Base-by-base conservation (phyloP, 2,113 vertebrate genomes). In the Ptychochromis oligacanthus region DNA sequence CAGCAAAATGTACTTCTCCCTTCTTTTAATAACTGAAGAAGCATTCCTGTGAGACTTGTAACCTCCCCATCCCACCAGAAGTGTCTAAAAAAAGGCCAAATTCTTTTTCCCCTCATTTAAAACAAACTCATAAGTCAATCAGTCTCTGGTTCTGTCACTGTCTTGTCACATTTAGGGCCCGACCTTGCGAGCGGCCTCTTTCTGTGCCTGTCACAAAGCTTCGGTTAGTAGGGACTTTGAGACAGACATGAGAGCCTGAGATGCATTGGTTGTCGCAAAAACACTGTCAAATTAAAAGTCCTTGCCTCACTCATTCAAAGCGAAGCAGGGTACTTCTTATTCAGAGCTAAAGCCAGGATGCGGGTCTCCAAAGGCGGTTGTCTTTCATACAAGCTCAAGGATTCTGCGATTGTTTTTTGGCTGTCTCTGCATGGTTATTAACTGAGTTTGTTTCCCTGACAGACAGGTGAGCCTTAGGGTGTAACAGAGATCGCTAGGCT, bases 121-220 rank as follows among this genome's bases (percentile, higher is more conserved):
- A 93, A 90, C 86, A 88, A 91, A 90, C 82, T 83, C 62, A 76
- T 75, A 87, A 91, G 82, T 91, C 87, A 89, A 80, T 87, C 88
- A 40, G 60, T 86, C 83, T 82, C 57, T 18, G 85, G 10, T 81
- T 88, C 75, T 84, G 93, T 90, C 90, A 86, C 81, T 26, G 70
- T 67, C 79, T 90, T 88, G 88, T 92, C 88, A 90, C 60, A 86
- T 74, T 84, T 49, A 70, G 57, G 84, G 70, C 72, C 38, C 7
- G 79, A 89, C 89, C 90, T 91, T 83, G 76, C 18, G 24, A 82
- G 81, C 56, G 13, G 58, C 31, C 56, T 64, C 56, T 90, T 84
- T 91, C 82, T 81, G 17, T n/a, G 82, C 72, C 86, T 93, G 92
- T 91, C 92, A 92, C 46, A 79, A 57, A 83, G 77, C 82, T 62